Base-by-base conservation (phyloP, 2,113 vertebrate species). In the Porphyrio hochstetteri region DNA sequence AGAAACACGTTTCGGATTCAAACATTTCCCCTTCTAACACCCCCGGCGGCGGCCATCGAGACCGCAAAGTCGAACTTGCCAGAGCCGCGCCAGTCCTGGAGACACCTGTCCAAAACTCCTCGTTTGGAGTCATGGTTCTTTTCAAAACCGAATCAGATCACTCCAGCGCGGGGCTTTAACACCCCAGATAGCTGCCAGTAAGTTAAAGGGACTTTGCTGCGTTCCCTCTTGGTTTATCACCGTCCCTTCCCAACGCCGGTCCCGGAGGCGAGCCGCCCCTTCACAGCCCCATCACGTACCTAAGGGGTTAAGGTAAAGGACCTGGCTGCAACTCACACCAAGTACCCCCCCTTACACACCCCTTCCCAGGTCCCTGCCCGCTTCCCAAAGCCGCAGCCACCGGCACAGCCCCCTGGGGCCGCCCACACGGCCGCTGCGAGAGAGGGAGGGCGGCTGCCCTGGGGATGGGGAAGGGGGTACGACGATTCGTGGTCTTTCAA, bases 81-180 rank as follows among this genome's bases (percentile, higher is more conserved):
- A 1, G 31, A 9, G 29, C 24, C n/a, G 3, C 0, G 9, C 50
- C 1, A 17, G 44, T 18, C 44, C 1, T 1, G 15, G 21, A 27
- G 29, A 29, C 33, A 13, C 21, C 24, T 0, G 17, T 35, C 17
- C 18, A 4, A 11, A 80, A 38, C 24, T 24, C 44, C 5, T 4
- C 2, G 11, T 15, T 4, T 2, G 38, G 55, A n/a, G 44, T 17
- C 9, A 38, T 0, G 5, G 13, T 3, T 70, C 55, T 33, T 48
- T 78, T 44, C 40, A 11, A 61, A 82, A 35, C 1, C 33, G 18
- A 64, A 25, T 1, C 18, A 56, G 8, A 20, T 5, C 11, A 20
- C 21, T 15, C 10, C 35, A 4, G 0, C 0, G 23, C 1, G 13
- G 11, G 64, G 10, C 6, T 38, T 53, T 11, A 35, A 61, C 3